phyloP scores from a whole-genome alignment of 2,113 vertebrate species.

The Chionodraco myersi region DNA sequence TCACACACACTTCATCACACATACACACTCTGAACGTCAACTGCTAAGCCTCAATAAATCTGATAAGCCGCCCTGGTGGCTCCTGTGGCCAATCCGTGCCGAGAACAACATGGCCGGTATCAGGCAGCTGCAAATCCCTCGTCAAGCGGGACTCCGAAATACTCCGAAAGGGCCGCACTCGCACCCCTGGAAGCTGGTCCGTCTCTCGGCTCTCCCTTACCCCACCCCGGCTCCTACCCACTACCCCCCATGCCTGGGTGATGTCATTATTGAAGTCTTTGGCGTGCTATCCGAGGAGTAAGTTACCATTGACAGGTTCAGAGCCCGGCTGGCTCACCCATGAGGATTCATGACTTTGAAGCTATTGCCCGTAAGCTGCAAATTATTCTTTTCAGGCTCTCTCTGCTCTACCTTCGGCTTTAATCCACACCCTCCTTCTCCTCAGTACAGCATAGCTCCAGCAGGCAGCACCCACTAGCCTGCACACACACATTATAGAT shows the following conservation, averaged over 20 bases:
- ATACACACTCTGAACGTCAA: conserved; percentile 69
- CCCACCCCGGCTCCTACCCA: conserved; percentile 65
- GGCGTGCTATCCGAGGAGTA: conserved; percentile 87
- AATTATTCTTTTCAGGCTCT: conserved; percentile 94
- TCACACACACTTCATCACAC: conserved; percentile 63
- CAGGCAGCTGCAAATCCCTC: conserved; percentile 91
- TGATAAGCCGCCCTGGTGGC: conserved; percentile 81
- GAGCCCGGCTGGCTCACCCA: conserved; percentile 90
- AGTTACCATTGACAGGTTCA: conserved; percentile 97
- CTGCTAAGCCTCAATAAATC: conserved; percentile 80
- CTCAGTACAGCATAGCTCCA: conserved; percentile 51
- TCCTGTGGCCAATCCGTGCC: conserved; percentile 70
- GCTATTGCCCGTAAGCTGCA: conserved; percentile 96
- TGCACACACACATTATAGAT: conserved; percentile 10
- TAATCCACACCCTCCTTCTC: conserved; percentile 82
- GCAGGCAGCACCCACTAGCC: conserved; percentile 56
- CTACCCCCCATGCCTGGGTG: conserved; percentile 84
- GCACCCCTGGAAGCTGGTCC: conserved; percentile 85
- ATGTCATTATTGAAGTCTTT: conserved; percentile 98
- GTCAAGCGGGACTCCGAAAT: conserved; percentile 91
- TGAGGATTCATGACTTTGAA: conserved; percentile 97
- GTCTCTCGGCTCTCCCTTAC: conserved; percentile 79
- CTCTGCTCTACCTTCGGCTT: conserved; percentile 87
- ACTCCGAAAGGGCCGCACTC: conserved; percentile 84
- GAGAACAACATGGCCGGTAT: conserved; percentile 81